Base-by-base conservation (phyloP, 1,140 invertebrate species). In the Thalassaphorura encarpata region DNA sequence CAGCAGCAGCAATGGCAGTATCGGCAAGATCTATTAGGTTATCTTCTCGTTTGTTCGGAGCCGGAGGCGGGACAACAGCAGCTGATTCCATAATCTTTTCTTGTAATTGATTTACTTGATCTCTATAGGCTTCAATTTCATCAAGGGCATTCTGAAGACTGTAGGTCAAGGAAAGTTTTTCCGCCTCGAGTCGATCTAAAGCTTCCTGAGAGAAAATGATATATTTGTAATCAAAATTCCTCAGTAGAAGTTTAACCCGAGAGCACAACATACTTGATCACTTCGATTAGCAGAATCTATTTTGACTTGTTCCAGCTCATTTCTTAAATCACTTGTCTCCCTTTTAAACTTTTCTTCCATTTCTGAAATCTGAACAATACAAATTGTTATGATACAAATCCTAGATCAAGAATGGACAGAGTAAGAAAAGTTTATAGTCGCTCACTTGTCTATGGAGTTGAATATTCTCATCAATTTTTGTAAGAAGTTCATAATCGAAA, bases 391-490 rank as follows among this genome's bases (percentile, higher is more conserved):
- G 24, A 23, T n/a, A 13, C 16, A n/a, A 23, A 48, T 1, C 8
- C 4, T 26, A 28, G 19, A 24, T 6, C 24, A 51, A 28, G 21
- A 13, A 8, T 56, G n/a, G 13, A 8, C 15, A 1, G 21, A 55
- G 28, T 39, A 15, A n/a, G 11, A n/a, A 36, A 36, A n/a, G 33
- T 36, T 36, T 36, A 36, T 51, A n/a, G n/a, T n/a, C n/a, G n/a
- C n/a, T 41, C 19, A 61, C 54, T 42, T 61, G 50, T 48, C 56
- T 61, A 43, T 61, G 49, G 1, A 61, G 45, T 40, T 52, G 33
- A 33, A 61, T 62, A 26, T 63, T 63, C 33, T 58, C 52, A 24
- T 63, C 54, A 28, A 55, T 63, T 52, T 56, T 56, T 15, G 31
- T 42, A 11, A 58, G 19, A 11, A 60, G 19, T 53, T 60, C 52